A percentile compares a stretch with the other conserved stretches of the same genome.
Evolutionary conservation across 2,797 vertebrate species (phyloP).

Genomic region (Psittacula derbiana): DNA sequence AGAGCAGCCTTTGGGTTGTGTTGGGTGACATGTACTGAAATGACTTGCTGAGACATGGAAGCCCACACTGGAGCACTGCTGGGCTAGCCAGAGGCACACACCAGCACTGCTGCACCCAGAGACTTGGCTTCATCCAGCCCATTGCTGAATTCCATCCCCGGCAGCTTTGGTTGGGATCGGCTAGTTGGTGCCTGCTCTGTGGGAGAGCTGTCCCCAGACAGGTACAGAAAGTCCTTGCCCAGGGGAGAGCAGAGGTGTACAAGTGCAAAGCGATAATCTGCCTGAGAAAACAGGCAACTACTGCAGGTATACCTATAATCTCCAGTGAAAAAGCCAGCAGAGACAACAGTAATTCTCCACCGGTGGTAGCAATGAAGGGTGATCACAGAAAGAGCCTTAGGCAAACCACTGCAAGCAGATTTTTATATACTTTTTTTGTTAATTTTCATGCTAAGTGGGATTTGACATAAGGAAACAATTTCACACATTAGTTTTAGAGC

Average conservation of each 20-base stretch:
- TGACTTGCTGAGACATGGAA: background rate
- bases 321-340: background rate
- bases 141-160: background rate
- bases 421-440: background rate
- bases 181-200: too few relatives aligned
- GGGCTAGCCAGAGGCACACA: fast-evolving
- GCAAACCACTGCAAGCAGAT: background rate
- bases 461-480: background rate
- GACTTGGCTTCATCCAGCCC: background rate
- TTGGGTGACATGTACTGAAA: background rate
- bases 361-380: background rate
- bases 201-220: background rate
- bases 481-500: background rate
- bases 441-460: background rate
- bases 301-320: background rate
- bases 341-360: background rate
- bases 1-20: background rate
- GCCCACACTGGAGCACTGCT: fast-evolving
- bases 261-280: background rate
- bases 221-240: background rate
- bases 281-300: background rate
- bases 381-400: background rate
- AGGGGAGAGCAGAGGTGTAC: background rate
- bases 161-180: background rate
- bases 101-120: background rate